Evolutionary conservation across 2,797 vertebrate species (phyloP), one percentile per base, ranked within the genome.

Genomic region (Ambastaia sidthimunki): DNA sequence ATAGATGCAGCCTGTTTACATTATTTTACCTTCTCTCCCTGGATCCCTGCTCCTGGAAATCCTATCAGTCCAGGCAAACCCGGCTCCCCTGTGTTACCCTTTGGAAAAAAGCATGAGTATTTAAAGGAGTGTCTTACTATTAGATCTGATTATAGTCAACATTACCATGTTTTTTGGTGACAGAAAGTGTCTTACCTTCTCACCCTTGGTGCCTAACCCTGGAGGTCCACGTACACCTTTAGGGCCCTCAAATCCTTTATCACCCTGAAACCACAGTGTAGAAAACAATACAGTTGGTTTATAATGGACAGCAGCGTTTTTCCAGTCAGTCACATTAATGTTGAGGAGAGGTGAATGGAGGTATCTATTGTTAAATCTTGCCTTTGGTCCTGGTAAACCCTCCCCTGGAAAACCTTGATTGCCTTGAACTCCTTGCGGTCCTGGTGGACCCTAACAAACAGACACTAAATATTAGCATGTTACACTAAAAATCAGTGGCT

Each of bases 351-450:
- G 23, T 2, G n/a, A 2, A 47, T 3, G 11, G 2, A 69, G 21
- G 12, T 28, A 44, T 47, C 2, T 48, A 13, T 70, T 47, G 54
- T 77, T 59, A 71, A 70, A 15, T 41, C 65, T 82, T 90, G 95
- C 96, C 93, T 97, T 96, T 44, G 91, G 79, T 9, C 96, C 95
- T 83, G 91, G 93, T 65, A 95, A 86, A 81, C 95, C 94, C 87
- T 95, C 94, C 84, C 95, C 96, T 13, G 91, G 88, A 37, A 85
- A 80, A 15, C 96, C 96, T 80, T 82, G 92, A 75, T 92, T 87
- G 74, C 97, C 96, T 89, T 93, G 95, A 1, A 82, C 69, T 77
- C 96, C 96, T 23, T 86, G 75, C 15, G 91, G 88, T 71, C 96
- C 96, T 48, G 84, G 76, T 79, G 85, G 88, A 66, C 95, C 96